Evolutionary conservation across 2,797 vertebrate genomes (phyloP).

Genomic region (Gouania willdenowi): DNA sequence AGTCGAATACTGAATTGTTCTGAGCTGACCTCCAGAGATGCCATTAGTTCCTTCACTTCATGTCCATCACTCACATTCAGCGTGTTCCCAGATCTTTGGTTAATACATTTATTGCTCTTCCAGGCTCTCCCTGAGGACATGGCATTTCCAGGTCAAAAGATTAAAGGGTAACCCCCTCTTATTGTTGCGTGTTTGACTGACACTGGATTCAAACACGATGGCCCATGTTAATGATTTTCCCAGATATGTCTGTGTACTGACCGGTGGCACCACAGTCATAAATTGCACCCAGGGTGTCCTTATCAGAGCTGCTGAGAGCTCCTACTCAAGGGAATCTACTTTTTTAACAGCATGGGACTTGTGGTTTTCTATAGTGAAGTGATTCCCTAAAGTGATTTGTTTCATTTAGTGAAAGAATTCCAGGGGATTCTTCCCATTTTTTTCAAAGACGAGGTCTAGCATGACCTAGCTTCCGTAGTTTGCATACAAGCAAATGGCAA

Average conservation of each 20-base stretch:
- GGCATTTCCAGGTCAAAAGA: slow-evolving; percentile 41
- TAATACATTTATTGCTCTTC: slow-evolving; percentile 6
- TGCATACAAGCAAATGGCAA: no score
- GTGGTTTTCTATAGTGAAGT: no score
- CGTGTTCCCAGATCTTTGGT: background rate
- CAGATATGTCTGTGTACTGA: no score
- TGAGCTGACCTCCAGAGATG: slow-evolving; percentile 21
- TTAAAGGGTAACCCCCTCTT: slow-evolving; percentile 13
- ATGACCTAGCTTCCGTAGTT: no score
- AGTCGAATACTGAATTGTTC: slow-evolving; percentile 28
- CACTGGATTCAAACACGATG: slow-evolving; percentile 33
- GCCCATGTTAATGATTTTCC: no score
- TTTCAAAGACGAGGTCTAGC: no score
- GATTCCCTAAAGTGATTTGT: no score
- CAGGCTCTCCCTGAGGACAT: slow-evolving; percentile 13
- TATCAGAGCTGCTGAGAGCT: no score
- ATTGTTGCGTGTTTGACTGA: slow-evolving; percentile 32
- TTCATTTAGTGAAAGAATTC: no score
- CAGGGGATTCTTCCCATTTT: no score
- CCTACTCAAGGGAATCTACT: no score
- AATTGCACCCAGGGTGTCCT: slow-evolving; percentile 34
- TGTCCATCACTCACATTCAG: slow-evolving; percentile 23
- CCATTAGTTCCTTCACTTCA: slow-evolving; percentile 20
- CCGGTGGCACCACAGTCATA: background rate
- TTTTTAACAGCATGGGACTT: no score